These are phyloP conservation scores for Chironex yamaguchii DNA, from an alignment of 30 jellyfish, hydroid and myxozoan genomes.

Conservation along the genomic window DNA sequence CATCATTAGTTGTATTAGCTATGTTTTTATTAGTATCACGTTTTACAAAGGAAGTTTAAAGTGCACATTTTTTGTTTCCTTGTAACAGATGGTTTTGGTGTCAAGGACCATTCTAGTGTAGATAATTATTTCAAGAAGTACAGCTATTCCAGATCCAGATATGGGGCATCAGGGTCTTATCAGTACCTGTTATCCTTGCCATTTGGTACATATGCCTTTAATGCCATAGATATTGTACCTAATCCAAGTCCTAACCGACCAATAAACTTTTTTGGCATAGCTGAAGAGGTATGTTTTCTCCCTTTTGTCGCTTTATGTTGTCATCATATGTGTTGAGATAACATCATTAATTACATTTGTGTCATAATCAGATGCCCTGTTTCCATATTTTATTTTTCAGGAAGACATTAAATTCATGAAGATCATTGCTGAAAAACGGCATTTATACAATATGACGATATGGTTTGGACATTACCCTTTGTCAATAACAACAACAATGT, in stretches of 20 bases:
- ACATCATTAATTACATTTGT: too few relatives aligned
- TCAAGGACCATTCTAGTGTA: constrained; percentile 43
- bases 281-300: constrained; percentile 72
- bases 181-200: constrained; percentile 55
- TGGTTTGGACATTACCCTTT: constrained; percentile 99
- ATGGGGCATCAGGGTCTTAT: constrained; percentile 13
- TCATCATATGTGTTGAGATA: too few relatives aligned
- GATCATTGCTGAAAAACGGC: background rate
- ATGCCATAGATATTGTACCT: constrained; percentile 92
- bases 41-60: background rate
- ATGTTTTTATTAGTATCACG: background rate
- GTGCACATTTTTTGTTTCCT: background rate
- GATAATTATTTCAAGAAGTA: constrained; percentile 36
- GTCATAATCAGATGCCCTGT: too few relatives aligned
- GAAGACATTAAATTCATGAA: constrained; percentile 34
- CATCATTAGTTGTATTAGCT: background rate
- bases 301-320: too few relatives aligned
- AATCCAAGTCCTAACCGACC: constrained; percentile 96
- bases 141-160: constrained; percentile 48
- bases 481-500: constrained; percentile 79
- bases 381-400: constrained; percentile 10
- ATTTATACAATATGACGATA: constrained; percentile 49
- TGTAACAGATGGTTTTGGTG: constrained; percentile 86
- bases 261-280: constrained; percentile 91
- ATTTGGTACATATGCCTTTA: constrained; percentile 87